These are phyloP conservation scores for Oryzias sinensis DNA, from an alignment of 2,797 vertebrate species.

Conservation along the genomic window DNA sequence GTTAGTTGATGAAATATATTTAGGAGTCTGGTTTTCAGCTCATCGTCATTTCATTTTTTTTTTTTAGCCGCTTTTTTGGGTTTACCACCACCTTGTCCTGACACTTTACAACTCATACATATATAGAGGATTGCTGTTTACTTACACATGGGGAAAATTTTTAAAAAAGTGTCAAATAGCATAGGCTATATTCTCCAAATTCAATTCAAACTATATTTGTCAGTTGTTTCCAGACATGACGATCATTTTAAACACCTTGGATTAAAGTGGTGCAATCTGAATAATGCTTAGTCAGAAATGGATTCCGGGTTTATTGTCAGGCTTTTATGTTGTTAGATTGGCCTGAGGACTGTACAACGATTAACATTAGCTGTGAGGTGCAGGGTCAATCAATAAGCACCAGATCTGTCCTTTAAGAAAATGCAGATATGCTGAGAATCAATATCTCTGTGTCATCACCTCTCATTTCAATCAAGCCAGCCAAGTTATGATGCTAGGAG, in stretches of 20 bases:
- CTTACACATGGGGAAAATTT: too few species aligned
- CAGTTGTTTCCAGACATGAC: slow-evolving; percentile 54
- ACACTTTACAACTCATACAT: too few species aligned
- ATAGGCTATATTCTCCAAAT: slow-evolving; percentile 22
- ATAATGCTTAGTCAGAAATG: slow-evolving; percentile 71
- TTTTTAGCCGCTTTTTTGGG: too few species aligned
- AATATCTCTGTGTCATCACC: slow-evolving; percentile 66
- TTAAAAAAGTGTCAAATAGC: too few species aligned
- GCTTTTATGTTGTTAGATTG: slow-evolving; percentile 57
- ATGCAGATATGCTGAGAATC: slow-evolving; percentile 72
- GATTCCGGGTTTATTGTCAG: slow-evolving; percentile 58
- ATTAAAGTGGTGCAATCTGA: slow-evolving; percentile 60
- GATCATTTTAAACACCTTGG: slow-evolving; percentile 43
- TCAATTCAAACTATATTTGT: slow-evolving; percentile 20
- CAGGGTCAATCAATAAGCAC: slow-evolving; percentile 68
- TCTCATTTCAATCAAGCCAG: slow-evolving; percentile 60
- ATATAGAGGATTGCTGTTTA: too few species aligned
- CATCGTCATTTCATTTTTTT: too few species aligned
- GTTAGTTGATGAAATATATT: too few species aligned
- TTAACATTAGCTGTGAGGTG: slow-evolving; percentile 58
- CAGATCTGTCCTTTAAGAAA: slow-evolving; percentile 61
- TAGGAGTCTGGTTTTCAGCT: too few species aligned
- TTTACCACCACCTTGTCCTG: too few species aligned
- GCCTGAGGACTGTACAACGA: slow-evolving; percentile 55
- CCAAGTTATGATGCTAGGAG: slow-evolving; percentile 52